Evolutionary conservation across 2,797 vertebrate genomes (phyloP).

Genomic region (Rachycentron canadum): DNA sequence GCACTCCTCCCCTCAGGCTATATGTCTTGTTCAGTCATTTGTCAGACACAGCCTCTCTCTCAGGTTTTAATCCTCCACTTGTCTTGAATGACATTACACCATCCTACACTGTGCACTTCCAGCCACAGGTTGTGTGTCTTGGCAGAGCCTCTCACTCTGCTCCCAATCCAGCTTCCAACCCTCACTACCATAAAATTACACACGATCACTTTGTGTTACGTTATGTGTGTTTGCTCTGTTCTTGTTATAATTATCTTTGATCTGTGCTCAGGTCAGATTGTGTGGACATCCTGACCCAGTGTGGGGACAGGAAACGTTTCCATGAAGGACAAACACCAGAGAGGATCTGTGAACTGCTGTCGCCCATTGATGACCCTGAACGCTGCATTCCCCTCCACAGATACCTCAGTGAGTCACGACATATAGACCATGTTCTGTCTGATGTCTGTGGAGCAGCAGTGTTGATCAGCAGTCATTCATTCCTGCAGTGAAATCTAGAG

Average conservation of each 20-base stretch:
- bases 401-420: constrained; percentile 91
- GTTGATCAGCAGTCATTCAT: neutral
- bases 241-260: neutral
- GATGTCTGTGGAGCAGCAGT: neutral
- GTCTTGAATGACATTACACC: constrained; percentile 9
- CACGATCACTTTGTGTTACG: neutral
- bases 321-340: constrained; percentile 94
- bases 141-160: constrained; percentile 2
- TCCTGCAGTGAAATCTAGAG: neutral
- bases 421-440: accelerated
- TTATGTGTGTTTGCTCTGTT: neutral
- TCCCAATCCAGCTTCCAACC: neutral
- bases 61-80: constrained; percentile 23
- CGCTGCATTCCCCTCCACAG: constrained; percentile 94
- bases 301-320: constrained; percentile 94
- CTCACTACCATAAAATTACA: neutral
- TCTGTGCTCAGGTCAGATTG: constrained; percentile 92
- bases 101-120: neutral
- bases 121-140: constrained; percentile 3
- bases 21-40: constrained; percentile 28
- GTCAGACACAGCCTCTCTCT: constrained; percentile 17
- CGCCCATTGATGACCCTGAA: constrained; percentile 93
- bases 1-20: neutral
- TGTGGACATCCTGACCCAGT: constrained; percentile 96
- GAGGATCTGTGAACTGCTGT: constrained; percentile 95